phyloP scores from a whole-genome alignment of 2,113 vertebrate species.

The Budorcas taxicolor region DNA sequence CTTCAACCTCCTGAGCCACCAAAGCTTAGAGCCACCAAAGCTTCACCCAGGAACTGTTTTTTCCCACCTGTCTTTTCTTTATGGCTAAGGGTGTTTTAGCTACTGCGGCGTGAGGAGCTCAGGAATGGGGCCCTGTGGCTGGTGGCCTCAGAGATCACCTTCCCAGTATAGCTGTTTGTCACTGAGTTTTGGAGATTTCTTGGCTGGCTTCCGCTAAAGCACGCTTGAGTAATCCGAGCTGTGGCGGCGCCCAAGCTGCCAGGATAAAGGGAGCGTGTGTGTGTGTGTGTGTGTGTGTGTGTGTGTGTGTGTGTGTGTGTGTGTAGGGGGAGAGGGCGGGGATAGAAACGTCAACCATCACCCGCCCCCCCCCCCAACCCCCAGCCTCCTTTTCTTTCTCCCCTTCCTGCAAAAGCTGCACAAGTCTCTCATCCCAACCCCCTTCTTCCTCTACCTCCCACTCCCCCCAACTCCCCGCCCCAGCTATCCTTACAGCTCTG shows the following conservation, averaged over 20 bases:
- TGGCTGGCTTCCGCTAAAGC: conserved; percentile 71
- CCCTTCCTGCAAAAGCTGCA: neutral
- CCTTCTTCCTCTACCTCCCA: no score
- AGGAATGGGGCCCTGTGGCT: neutral
- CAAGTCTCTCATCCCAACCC: no score
- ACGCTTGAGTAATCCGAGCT: conserved; percentile 84
- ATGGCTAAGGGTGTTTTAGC: conserved; percentile 29
- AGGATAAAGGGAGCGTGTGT: conserved; percentile 56
- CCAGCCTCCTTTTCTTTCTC: conserved; percentile 38
- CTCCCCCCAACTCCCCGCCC: no score
- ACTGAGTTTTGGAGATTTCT: conserved; percentile 73
- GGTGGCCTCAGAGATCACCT: conserved; percentile 34
- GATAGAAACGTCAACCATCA: conserved; percentile 54
- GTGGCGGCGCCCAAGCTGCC: conserved; percentile 80
- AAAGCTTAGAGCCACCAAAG: neutral
- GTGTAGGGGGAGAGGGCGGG: conserved; percentile 48
- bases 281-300: neutral
- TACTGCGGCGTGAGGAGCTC: neutral
- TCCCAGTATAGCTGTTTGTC: conserved; percentile 60
- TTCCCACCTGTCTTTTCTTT: conserved; percentile 50
- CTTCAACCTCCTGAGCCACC: neutral
- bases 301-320: neutral
- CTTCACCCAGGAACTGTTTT: neutral
- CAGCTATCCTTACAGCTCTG: no score
- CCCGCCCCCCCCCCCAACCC: neutral